These are phyloP conservation scores for Cryptotis parvus DNA, from an alignment of 2,113 vertebrate genomes.

Conservation along the genomic window DNA sequence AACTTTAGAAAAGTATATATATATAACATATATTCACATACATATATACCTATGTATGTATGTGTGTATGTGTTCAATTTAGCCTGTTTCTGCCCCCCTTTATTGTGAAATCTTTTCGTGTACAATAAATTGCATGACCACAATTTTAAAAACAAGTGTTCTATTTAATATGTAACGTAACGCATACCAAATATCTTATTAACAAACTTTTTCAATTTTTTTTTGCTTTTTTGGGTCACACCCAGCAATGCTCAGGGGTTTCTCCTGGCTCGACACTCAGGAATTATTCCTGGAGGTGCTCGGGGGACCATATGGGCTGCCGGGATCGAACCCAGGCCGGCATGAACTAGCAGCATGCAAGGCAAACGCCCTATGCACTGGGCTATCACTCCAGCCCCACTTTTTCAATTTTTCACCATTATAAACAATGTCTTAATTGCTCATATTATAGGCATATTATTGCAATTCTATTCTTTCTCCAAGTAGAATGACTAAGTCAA, in stretches of 20 bases:
- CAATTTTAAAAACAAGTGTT: background rate
- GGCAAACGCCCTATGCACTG: no score
- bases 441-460: background rate
- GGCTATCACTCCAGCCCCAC: no score
- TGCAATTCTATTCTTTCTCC: conserved; percentile 6
- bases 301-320: no score
- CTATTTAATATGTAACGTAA: background rate
- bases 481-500: conserved; percentile 16
- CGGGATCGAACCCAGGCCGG: no score
- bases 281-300: no score
- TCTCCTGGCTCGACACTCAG: no score
- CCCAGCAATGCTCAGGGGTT: no score
- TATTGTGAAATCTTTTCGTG: conserved; percentile 14
- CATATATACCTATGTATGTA: background rate
- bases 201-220: background rate
- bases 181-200: background rate
- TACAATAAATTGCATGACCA: background rate
- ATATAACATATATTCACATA: background rate
- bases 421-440: conserved; percentile 29
- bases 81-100: background rate
- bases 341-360: no score
- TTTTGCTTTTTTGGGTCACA: no score
- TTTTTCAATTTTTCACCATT: background rate
- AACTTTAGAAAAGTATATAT: background rate
- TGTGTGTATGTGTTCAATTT: background rate